Percentiles rank a stretch among this genome's conserved stretches.
phyloP scores from a whole-genome alignment of 2,888 invertebrate species.

The Pachymerium ferrugineum region DNA sequence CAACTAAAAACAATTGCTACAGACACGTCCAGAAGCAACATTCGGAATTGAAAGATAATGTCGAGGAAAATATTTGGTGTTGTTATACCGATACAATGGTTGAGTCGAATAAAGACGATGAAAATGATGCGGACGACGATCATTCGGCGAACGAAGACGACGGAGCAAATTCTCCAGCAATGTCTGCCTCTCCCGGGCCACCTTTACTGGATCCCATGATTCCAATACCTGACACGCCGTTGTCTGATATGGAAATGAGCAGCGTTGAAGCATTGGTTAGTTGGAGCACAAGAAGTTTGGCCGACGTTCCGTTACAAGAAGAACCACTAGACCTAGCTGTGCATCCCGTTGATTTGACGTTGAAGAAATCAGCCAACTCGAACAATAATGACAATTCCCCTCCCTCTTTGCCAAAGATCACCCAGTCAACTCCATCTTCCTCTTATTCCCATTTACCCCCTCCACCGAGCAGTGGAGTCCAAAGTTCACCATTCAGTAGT shows the following conservation, averaged over 20 bases:
- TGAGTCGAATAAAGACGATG: background rate
- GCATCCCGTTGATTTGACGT: slow-evolving; percentile 76
- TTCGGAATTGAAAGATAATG: slow-evolving; percentile 41
- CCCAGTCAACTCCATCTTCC: slow-evolving; percentile 16
- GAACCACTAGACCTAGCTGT: slow-evolving; percentile 40
- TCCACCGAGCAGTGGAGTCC: background rate
- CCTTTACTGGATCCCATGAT: slow-evolving; percentile 29
- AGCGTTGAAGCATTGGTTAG: slow-evolving; percentile 35
- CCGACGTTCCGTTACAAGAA: slow-evolving; percentile 38
- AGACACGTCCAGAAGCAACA: slow-evolving; percentile 48
- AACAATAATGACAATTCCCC: slow-evolving; percentile 25
- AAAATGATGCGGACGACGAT: background rate
- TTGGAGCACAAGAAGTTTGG: slow-evolving; percentile 28
- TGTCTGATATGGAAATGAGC: slow-evolving; percentile 30
- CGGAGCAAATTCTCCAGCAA: background rate
- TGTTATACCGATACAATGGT: background rate
- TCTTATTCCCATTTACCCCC: slow-evolving; percentile 1
- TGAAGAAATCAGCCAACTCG: slow-evolving; percentile 54
- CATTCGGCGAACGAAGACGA: background rate
- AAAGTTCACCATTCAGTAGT: slow-evolving; percentile 30
- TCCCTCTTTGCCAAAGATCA: slow-evolving; percentile 34
- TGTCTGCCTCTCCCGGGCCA: slow-evolving; percentile 30
- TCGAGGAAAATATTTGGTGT: slow-evolving; percentile 32
- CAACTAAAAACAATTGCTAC: slow-evolving; percentile 47
- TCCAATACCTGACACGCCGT: slow-evolving; percentile 68